Conservation (phyloP, 2,113 vertebrate genomes). For the Trogon melanurus region DNA sequence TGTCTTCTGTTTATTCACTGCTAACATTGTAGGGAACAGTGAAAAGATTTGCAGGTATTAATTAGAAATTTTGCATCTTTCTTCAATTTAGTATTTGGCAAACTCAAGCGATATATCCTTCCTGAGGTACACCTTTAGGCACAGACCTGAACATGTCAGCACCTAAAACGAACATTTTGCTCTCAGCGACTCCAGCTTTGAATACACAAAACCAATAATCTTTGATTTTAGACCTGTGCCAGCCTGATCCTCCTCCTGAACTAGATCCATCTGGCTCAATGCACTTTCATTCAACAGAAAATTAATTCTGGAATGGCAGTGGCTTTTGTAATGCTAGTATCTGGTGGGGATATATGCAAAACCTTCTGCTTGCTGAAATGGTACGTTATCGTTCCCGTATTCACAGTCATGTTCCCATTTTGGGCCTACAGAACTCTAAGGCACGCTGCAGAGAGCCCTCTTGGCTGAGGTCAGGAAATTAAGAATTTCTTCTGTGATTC, state of each 20-base stretch:
- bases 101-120: neutral
- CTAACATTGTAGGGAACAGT: neutral
- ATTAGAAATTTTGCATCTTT: neutral
- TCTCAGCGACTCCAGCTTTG: neutral
- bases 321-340: neutral
- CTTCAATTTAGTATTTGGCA: neutral
- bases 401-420: neutral
- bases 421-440: neutral
- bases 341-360: neutral
- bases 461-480: neutral
- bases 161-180: neutral
- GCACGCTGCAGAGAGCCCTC: neutral
- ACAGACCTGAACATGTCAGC: neutral
- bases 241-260: conserved; percentile 12
- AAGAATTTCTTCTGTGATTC: neutral
- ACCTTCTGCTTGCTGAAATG: neutral
- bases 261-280: conserved; percentile 19
- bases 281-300: neutral
- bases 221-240: neutral
- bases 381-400: neutral
- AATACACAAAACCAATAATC: neutral
- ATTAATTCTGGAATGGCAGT: neutral
- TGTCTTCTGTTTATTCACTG: neutral
- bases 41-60: neutral
- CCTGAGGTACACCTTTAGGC: neutral